phyloP scores from a whole-genome alignment of 2,113 vertebrate species.

The Hippocampus comes region DNA sequence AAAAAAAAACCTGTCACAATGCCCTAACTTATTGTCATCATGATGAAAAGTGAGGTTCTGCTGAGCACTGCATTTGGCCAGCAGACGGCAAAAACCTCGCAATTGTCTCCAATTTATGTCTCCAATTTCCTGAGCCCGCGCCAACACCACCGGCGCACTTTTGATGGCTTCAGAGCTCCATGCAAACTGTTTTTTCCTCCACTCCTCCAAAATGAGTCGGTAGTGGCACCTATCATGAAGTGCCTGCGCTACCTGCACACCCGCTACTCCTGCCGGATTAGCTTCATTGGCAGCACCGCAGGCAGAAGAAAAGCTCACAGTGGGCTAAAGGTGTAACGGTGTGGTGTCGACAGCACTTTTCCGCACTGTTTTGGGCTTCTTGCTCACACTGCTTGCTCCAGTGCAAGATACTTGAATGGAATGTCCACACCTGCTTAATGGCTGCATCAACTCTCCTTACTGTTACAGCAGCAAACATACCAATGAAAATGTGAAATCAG shows the following conservation, averaged over 20 bases:
- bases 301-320: slow-evolving; percentile 55
- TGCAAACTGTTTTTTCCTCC: slow-evolving; percentile 32
- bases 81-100: slow-evolving; percentile 53
- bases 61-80: slow-evolving; percentile 49
- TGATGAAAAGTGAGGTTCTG: slow-evolving; percentile 34
- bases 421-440: slow-evolving; percentile 56
- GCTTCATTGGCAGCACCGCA: slow-evolving; percentile 52
- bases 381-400: slow-evolving; percentile 53
- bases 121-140: slow-evolving; percentile 44
- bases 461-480: slow-evolving; percentile 18
- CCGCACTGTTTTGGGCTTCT: slow-evolving; percentile 53
- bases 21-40: slow-evolving; percentile 22
- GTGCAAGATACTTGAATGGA: slow-evolving; percentile 47
- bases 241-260: slow-evolving; percentile 43
- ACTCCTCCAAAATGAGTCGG: slow-evolving; percentile 31
- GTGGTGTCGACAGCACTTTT: slow-evolving; percentile 55
- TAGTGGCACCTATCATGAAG: slow-evolving; percentile 48
- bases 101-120: slow-evolving; percentile 66
- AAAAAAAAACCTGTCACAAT: slow-evolving; percentile 7
- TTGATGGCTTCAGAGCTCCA: slow-evolving; percentile 58
- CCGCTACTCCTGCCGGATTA: slow-evolving; percentile 61
- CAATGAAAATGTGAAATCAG: slow-evolving; percentile 29
- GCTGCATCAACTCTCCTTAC: slow-evolving; percentile 49
- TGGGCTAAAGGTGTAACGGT: slow-evolving; percentile 49
- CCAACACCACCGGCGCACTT: slow-evolving; percentile 42